Evolutionary conservation across 2,888 invertebrate species (phyloP).

Genomic region (Troides helena): DNA sequence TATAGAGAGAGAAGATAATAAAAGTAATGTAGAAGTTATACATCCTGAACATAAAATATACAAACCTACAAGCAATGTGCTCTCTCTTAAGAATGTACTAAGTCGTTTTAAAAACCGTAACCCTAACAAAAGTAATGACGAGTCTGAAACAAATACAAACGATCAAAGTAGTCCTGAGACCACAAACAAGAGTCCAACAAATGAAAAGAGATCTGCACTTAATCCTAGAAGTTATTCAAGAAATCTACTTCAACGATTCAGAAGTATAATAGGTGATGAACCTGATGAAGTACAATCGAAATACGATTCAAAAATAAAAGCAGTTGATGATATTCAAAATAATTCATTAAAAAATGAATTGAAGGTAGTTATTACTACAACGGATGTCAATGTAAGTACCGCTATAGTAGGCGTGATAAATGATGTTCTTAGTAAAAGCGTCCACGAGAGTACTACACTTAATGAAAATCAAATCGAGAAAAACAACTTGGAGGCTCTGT

Average conservation of each 20-base stretch:
- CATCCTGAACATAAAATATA: constrained; percentile 92
- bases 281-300: constrained; percentile 62
- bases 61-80: constrained; percentile 80
- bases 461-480: constrained; percentile 66
- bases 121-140: constrained; percentile 65
- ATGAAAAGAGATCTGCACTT: constrained; percentile 65
- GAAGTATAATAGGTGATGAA: constrained; percentile 75
- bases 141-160: constrained; percentile 65
- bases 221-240: constrained; percentile 73
- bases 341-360: constrained; percentile 55
- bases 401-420: constrained; percentile 48
- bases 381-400: constrained; percentile 58
- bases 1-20: constrained; percentile 65
- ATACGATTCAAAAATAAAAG: constrained; percentile 42
- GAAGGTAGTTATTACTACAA: constrained; percentile 67
- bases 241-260: constrained; percentile 72
- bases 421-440: constrained; percentile 65
- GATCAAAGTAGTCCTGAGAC: constrained; percentile 63
- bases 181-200: constrained; percentile 64
- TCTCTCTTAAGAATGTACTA: constrained; percentile 79
- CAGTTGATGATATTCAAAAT: constrained; percentile 44
- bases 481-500: constrained; percentile 62
- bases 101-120: constrained; percentile 74
- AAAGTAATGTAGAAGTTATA: constrained; percentile 72
- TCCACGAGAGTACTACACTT: constrained; percentile 61